Evolutionary conservation across 2,888 invertebrate genomes (phyloP).

Genomic region (Thecocarcelia acutangulata): DNA sequence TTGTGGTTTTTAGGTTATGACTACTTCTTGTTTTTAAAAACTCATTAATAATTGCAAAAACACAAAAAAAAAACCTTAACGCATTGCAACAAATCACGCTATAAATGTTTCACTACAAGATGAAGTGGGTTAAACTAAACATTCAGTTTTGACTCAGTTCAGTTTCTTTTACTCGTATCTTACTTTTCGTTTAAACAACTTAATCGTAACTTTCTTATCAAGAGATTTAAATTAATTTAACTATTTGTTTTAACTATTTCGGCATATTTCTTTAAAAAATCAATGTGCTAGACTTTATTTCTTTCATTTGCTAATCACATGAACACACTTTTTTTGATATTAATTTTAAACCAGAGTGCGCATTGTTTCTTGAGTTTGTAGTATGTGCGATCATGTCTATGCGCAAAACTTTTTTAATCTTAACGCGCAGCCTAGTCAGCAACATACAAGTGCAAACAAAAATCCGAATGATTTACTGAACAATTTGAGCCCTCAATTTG

Average conservation of each 20-base stretch:
- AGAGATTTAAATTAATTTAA: neutral
- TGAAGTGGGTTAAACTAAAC: neutral
- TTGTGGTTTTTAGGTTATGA: slow-evolving; percentile 67
- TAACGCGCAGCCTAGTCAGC: too few relatives aligned
- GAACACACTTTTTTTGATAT: too few relatives aligned
- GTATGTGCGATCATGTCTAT: too few relatives aligned
- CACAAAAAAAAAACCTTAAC: slow-evolving; percentile 9
- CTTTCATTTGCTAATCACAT: too few relatives aligned
- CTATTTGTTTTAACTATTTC: neutral
- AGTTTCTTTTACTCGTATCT: neutral
- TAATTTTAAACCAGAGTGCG: too few relatives aligned
- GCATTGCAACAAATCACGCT: slow-evolving; percentile 57
- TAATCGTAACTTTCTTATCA: slow-evolving; percentile 16
- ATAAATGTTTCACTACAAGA: slow-evolving; percentile 21
- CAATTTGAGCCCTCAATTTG: too few relatives aligned
- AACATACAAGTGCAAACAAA: too few relatives aligned
- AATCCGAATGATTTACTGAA: too few relatives aligned
- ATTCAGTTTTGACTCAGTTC: neutral
- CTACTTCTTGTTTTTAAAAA: slow-evolving; percentile 47
- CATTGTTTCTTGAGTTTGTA: too few relatives aligned
- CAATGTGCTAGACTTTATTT: too few relatives aligned
- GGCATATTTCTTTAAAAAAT: too few relatives aligned
- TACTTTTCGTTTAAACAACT: neutral
- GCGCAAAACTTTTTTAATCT: too few relatives aligned
- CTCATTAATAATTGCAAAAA: slow-evolving; percentile 32